Evolutionary conservation across 2,113 vertebrate species (phyloP).

Genomic region (Trochalopteron elliotii): DNA sequence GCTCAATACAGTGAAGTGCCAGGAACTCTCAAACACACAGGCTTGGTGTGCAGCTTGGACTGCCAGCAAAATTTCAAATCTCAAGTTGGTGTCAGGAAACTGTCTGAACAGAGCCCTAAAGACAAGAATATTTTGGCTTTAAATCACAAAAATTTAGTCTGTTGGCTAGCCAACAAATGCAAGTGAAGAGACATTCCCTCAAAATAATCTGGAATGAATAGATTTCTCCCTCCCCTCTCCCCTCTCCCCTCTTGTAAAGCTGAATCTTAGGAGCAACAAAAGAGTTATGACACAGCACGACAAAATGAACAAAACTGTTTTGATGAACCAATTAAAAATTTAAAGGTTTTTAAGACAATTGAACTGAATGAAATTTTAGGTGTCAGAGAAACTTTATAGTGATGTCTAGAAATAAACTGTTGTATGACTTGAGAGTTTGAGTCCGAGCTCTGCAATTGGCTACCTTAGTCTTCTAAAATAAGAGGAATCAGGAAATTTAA

Average conservation of each 20-base stretch:
- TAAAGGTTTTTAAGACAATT: not conserved
- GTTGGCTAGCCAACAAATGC: not conserved
- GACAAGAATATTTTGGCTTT: not conserved
- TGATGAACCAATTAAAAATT: not conserved
- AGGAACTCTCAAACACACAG: not conserved
- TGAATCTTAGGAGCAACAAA: not conserved
- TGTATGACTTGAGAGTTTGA: not conserved
- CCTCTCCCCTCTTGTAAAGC: not conserved
- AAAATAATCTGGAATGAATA: not conserved
- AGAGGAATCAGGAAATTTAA: not conserved
- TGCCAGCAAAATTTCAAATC: slow-evolving; percentile 31
- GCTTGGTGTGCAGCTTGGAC: not conserved
- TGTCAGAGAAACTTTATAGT: not conserved
- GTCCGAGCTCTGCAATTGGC: not conserved
- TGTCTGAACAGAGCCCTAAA: not conserved
- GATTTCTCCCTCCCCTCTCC: not conserved
- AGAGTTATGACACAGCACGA: not conserved
- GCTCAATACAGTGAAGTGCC: not conserved
- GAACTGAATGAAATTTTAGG: not conserved
- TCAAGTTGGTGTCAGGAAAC: not conserved
- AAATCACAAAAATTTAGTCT: not conserved
- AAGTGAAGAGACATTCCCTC: not conserved
- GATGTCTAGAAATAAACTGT: not conserved
- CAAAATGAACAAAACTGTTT: not conserved
- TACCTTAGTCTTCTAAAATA: not conserved